Percentiles rank a stretch among this genome's conserved stretches.
phyloP scores from a whole-genome alignment of 1,140 invertebrate genomes.

The Pachyrhynchus sulphureomaculatus region DNA sequence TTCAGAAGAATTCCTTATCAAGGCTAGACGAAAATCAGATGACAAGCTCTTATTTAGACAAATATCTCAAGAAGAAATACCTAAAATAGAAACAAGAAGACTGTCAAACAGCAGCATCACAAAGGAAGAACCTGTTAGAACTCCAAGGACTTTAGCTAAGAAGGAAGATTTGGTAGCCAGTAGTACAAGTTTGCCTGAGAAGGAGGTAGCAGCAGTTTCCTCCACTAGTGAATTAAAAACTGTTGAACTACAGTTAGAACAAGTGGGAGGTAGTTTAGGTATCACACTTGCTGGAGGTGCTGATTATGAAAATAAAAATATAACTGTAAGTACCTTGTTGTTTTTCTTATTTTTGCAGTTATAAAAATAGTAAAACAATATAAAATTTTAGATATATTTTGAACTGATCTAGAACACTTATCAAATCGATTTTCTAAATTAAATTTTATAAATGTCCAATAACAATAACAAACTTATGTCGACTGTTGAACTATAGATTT shows the following conservation, averaged over 20 bases:
- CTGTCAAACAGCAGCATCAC: neutral
- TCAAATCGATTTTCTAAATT: too few relatives aligned
- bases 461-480: too few relatives aligned
- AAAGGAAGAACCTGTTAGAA: neutral
- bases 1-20: slow-evolving; percentile 18
- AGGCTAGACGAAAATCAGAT: slow-evolving; percentile 22
- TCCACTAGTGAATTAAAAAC: slow-evolving; percentile 1
- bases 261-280: slow-evolving; percentile 73
- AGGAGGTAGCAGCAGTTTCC: neutral
- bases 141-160: neutral
- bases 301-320: slow-evolving; percentile 88
- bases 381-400: slow-evolving; percentile 3
- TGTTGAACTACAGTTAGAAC: slow-evolving; percentile 53
- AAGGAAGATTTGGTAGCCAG: neutral
- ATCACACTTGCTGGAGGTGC: slow-evolving; percentile 84
- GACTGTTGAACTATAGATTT: too few relatives aligned
- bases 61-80: slow-evolving; percentile 13
- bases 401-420: too few relatives aligned
- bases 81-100: slow-evolving; percentile 14
- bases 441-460: too few relatives aligned
- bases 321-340: slow-evolving; percentile 66
- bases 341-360: neutral
- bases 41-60: slow-evolving; percentile 10
- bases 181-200: neutral
- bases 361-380: too few relatives aligned